Percentiles rank a stretch among this genome's conserved stretches.
Evolutionary conservation across 2,888 invertebrate species (phyloP).

Genomic region (Euphydryas editha): DNA sequence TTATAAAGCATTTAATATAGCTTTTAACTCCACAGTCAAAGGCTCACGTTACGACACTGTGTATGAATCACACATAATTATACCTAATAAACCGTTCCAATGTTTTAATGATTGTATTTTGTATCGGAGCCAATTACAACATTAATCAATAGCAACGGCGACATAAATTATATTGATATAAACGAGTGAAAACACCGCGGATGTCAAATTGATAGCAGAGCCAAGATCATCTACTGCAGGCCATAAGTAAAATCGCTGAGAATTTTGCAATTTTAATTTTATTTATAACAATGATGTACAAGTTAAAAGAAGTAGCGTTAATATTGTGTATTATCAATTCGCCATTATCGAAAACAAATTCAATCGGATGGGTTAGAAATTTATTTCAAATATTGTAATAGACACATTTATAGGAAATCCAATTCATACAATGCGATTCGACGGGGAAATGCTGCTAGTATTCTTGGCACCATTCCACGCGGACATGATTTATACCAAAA

Average conservation of each 20-base stretch:
- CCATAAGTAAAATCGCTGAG: constrained; percentile 82
- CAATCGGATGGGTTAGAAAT: no score
- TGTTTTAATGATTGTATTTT: constrained; percentile 45
- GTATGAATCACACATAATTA: constrained; percentile 45
- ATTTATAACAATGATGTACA: constrained; percentile 70
- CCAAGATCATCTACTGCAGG: constrained; percentile 73
- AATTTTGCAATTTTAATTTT: constrained; percentile 83
- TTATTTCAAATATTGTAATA: no score
- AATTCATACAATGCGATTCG: no score
- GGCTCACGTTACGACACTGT: constrained; percentile 18
- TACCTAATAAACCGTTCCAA: constrained; percentile 42
- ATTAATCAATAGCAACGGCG: constrained; percentile 75
- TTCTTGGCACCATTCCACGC: no score
- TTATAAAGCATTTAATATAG: constrained; percentile 27
- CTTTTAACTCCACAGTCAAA: constrained; percentile 28
- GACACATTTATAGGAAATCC: no score
- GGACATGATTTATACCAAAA: no score
- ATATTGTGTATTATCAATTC: background rate
- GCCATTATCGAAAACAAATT: background rate
- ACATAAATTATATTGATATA: constrained; percentile 80
- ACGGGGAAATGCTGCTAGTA: no score
- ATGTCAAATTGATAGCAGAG: constrained; percentile 75
- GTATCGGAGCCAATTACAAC: constrained; percentile 67
- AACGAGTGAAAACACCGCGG: constrained; percentile 65
- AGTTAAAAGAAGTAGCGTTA: constrained; percentile 45